Evolutionary conservation across 1,140 invertebrate species (phyloP), one percentile per base, ranked within the genome.

Genomic region (Ceratosolen fusciceps): DNA sequence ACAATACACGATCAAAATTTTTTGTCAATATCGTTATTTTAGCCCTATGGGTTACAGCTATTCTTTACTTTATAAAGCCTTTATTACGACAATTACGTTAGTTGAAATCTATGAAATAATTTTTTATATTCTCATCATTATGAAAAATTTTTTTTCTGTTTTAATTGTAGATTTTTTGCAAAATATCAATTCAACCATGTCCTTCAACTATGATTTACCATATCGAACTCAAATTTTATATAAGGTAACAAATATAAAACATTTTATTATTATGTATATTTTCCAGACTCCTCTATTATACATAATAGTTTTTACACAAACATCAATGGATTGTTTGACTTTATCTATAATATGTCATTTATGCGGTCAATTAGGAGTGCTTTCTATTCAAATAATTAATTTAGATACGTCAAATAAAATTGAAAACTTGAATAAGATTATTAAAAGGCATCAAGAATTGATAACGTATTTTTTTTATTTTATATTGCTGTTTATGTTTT

Each of bases 281-380:
- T 81, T 80, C 54, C 82, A 83, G 76, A 7, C 43, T 49, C 84
- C 83, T 14, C 77, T 85, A 77, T 77, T 83, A 1, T 72, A 81
- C 19, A 83, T 80, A 67, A 82, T 83, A 56, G 79, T 74, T 31
- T 85, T 85, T 54, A 82, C 81, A 0, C 83, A 85, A 81, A 82
- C 80, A 24, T 75, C 83, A n/a, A 83, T 85, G 83, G 84, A 85
- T 79, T 84, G 82, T 68, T 74, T 84, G 12, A 83, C 84, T 8
- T 65, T 84, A 31, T 81, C 80, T 0, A 14, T 84, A 0, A 77
- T 80, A 8, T 78, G 74, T 31, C 83, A 84, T 78, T 74, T 84
- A 24, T 83, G 83, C 60, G 75, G 82, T 12, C 84, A 83, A 71
- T 77, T 84, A 24, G 79, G 74, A n/a, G 74, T 82, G 65, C 78